Evolutionary conservation across 1,140 invertebrate species (phyloP).

Genomic region (Tetramorium alpestre): DNA sequence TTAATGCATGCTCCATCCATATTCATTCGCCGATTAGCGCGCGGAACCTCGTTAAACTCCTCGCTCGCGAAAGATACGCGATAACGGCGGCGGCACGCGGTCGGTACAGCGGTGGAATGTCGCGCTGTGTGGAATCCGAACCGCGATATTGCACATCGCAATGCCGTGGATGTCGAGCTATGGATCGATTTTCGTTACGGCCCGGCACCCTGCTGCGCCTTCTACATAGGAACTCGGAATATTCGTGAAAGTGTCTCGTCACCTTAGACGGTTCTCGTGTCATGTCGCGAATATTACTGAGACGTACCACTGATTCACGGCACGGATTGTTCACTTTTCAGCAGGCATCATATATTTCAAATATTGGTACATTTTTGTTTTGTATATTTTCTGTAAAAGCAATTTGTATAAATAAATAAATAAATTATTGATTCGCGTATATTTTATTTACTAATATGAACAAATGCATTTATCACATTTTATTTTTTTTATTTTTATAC

Average conservation of each 20-base stretch:
- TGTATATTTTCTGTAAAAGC: too few species aligned
- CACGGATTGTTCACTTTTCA: not conserved
- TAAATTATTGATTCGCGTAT: not conserved
- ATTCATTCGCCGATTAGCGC: conserved; percentile 34
- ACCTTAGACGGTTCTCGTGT: conserved; percentile 30
- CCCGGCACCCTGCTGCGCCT: not conserved
- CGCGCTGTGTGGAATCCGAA: conserved; percentile 60
- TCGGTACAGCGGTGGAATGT: conserved; percentile 55
- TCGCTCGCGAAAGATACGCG: conserved; percentile 53
- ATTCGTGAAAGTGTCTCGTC: conserved; percentile 41
- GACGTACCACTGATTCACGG: conserved; percentile 17
- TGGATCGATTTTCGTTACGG: conserved; percentile 64
- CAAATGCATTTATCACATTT: not conserved
- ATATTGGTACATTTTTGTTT: not conserved
- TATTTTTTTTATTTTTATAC: not conserved
- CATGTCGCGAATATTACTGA: conserved; percentile 42
- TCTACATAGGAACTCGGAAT: conserved; percentile 39
- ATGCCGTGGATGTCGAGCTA: conserved; percentile 52
- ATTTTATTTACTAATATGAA: not conserved
- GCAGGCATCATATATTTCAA: not conserved
- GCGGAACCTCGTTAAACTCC: conserved; percentile 5
- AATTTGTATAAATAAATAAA: not conserved
- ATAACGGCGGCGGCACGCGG: conserved; percentile 49
- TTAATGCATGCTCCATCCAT: conserved; percentile 41
- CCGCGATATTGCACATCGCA: conserved; percentile 65